phyloP scores from a whole-genome alignment of 2,888 invertebrate species.

The Hypsopygia costalis region DNA sequence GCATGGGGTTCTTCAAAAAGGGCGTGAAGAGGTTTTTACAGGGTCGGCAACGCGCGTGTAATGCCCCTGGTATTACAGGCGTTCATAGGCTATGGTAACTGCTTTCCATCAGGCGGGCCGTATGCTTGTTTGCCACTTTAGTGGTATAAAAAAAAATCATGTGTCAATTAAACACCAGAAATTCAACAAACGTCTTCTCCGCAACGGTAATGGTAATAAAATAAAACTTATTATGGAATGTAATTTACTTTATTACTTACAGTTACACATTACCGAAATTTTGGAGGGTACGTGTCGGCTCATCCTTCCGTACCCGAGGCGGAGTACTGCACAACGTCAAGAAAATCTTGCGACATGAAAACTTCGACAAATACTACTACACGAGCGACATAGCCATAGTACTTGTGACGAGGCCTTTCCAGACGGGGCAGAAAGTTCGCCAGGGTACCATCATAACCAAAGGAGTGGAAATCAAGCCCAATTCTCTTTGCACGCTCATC shows the following conservation, averaged over 20 bases:
- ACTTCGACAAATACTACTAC: conserved; percentile 55
- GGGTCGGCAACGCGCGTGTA: no score
- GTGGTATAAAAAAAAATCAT: no score
- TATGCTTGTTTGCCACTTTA: no score
- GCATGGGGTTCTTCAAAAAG: no score
- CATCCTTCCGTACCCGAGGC: conserved; percentile 54
- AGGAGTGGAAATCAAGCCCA: conserved; percentile 45
- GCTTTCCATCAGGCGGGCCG: no score
- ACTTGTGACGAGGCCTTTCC: conserved; percentile 43
- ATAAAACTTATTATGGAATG: no score
- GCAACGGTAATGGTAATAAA: no score
- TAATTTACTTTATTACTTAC: conserved; percentile 17
- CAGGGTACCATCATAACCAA: conserved; percentile 61
- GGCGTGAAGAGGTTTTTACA: no score
- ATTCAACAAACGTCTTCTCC: no score
- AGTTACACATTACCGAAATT: conserved; percentile 56
- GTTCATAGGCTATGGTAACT: no score
- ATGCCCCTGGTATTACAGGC: no score
- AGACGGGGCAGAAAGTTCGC: conserved; percentile 44
- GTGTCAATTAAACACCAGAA: no score
- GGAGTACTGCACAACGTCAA: conserved; percentile 54
- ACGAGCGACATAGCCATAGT: conserved; percentile 61
- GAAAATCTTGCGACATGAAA: conserved; percentile 47
- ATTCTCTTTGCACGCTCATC: conserved; percentile 48
- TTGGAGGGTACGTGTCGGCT: conserved; percentile 66